Conservation (phyloP, 2,113 vertebrate species). For the Macroglossus sobrinus region DNA sequence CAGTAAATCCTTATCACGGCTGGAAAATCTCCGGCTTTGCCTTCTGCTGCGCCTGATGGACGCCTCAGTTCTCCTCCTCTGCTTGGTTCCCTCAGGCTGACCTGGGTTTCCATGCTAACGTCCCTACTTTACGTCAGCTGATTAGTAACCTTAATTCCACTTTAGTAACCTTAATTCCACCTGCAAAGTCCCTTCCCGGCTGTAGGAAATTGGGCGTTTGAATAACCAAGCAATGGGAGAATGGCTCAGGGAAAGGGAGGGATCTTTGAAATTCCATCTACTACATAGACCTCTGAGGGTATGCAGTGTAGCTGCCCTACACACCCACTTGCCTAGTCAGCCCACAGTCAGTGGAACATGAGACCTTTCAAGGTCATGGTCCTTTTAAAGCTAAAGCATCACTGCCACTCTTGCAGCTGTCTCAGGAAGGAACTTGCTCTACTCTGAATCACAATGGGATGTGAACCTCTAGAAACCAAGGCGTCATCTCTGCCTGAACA, state of each 20-base stretch:
- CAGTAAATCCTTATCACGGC: neutral
- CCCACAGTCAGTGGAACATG: neutral
- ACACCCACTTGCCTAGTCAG: neutral
- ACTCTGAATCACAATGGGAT: neutral
- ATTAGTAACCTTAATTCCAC: neutral
- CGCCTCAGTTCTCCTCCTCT: neutral
- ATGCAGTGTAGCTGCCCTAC: accelerated
- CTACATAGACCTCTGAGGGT: neutral
- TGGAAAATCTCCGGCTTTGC: neutral
- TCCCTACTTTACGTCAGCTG: neutral
- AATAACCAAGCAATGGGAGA: neutral
- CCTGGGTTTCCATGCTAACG: neutral
- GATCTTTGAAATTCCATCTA: neutral
- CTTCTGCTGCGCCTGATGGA: accelerated
- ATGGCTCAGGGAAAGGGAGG: neutral
- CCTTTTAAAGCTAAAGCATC: neutral
- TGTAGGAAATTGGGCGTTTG: neutral
- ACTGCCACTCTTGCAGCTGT: accelerated
- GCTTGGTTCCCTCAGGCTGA: neutral
- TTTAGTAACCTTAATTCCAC: neutral
- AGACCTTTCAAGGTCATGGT: neutral
- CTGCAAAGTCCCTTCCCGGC: neutral
- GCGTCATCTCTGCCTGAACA: neutral
- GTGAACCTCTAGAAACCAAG: neutral
- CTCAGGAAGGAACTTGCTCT: neutral